Base-by-base conservation (phyloP, 2,797 vertebrate genomes). In the Ciconia nigra region DNA sequence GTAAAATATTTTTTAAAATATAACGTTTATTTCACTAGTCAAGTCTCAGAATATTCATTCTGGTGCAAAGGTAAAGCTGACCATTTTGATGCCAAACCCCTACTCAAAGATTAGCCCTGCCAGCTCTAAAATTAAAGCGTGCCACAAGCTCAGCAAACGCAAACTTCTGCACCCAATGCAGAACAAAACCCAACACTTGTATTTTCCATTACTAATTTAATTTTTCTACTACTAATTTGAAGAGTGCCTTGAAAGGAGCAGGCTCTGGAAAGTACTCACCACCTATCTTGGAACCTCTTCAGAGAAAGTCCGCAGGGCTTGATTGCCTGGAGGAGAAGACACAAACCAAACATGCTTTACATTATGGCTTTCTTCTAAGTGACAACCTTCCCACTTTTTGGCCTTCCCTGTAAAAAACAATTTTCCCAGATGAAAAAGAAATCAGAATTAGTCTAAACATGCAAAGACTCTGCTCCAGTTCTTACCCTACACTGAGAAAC, bases 231-330 rank as follows among this genome's bases (percentile, higher is more conserved):
- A 54, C 33, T 71, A 57, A 82, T 41, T 69, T 46, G 58, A 37
- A 54, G 20, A 71, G 10, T 47, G 51, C 20, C 55, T 80, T 54
- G 22, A 92, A 92, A 87, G 52, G 1, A 89, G 24, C 20, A 90
- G 25, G 13, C 19, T 73, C 62, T 55, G 67, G 11, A 11, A 83
- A 78, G 62, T 83, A 96, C 96, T 97, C 77, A 97, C 97, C 95
- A 92, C 97, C 95, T 96, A 95, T 95, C 78, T 95, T 96, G 95
- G 85, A 96, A 91, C 62, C 55, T 97, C 94, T 91, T 93, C 89
- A 88, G 89, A 83, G 82, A 73, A 91, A 94, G 49, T 86, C 74
- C 84, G 83, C 41, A 0, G 84, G 82, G 82, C 66, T 95, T 1
- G 0, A 58, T 10, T 57, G 79, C 69, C 96, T 97, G 79, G 59